phyloP scores from a whole-genome alignment of 2,888 invertebrate genomes.

The Cosmopolites sordidus region DNA sequence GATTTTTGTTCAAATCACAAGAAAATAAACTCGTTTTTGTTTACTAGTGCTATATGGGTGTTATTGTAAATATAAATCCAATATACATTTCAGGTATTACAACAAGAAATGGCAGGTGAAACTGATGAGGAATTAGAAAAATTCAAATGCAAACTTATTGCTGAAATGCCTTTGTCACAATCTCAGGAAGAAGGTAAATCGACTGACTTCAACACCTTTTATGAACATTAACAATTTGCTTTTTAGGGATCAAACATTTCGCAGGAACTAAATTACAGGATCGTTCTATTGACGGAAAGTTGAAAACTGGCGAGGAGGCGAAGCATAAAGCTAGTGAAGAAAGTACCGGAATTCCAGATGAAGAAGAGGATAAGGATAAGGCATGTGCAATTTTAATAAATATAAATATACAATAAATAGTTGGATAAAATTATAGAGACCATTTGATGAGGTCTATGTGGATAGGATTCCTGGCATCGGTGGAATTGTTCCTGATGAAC shows the following conservation, averaged over 20 bases:
- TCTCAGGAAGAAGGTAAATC: constrained; percentile 31
- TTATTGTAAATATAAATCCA: no score
- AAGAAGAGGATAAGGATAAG: no score
- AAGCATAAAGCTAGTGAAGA: no score
- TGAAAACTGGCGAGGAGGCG: no score
- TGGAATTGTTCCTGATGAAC: constrained; percentile 50
- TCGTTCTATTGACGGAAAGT: not conserved
- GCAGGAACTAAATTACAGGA: not conserved
- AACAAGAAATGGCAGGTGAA: constrained; percentile 36
- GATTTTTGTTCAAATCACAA: no score
- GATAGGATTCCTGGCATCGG: constrained; percentile 61
- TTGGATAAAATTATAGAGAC: constrained; percentile 15
- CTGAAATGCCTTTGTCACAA: constrained; percentile 33
- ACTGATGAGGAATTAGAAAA: constrained; percentile 38
- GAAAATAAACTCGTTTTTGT: no score
- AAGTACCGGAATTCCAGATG: no score
- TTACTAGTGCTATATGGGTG: no score
- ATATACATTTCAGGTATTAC: constrained; percentile 28
- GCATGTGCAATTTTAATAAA: no score
- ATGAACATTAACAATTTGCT: no score
- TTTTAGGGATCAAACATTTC: constrained; percentile 9
- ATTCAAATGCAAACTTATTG: constrained; percentile 35
- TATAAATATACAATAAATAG: no score
- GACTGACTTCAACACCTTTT: no score
- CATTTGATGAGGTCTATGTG: constrained; percentile 40